Evolutionary conservation across 2,113 vertebrate species (phyloP).

Genomic region (Lophius piscatorius): DNA sequence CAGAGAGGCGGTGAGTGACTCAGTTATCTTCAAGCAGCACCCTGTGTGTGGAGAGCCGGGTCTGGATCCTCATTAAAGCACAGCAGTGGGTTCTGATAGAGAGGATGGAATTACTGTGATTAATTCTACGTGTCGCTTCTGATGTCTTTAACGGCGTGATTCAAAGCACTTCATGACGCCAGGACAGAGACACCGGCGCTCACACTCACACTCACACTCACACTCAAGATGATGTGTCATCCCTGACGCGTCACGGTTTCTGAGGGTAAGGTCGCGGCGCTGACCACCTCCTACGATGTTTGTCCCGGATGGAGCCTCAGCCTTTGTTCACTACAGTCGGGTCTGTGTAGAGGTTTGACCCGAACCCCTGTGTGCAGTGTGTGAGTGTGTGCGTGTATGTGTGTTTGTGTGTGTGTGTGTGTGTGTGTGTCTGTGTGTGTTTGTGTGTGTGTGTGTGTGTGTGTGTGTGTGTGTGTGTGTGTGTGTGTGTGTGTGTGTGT

Average conservation of each 20-base stretch:
- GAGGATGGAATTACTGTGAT: constrained; percentile 77
- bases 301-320: background rate
- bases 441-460: too few species aligned
- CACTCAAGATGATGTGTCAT: constrained; percentile 29
- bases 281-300: too few species aligned
- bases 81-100: constrained; percentile 68
- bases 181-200: constrained; percentile 1
- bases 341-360: too few species aligned
- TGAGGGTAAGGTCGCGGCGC: too few species aligned
- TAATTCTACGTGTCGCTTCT: constrained; percentile 68
- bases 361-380: too few species aligned
- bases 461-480: too few species aligned
- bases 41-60: constrained; percentile 32
- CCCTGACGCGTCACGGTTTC: too few species aligned
- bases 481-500: too few species aligned
- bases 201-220: background rate
- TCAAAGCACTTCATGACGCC: constrained; percentile 45
- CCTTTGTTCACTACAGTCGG: too few species aligned
- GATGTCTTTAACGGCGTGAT: constrained; percentile 67
- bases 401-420: too few species aligned
- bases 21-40: constrained; percentile 54
- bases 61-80: constrained; percentile 59
- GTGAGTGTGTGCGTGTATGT: too few species aligned
- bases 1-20: constrained; percentile 25
- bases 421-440: too few species aligned